Evolutionary conservation across 2,888 invertebrate genomes (phyloP), one percentile per base, ranked within the genome.

Genomic region (Lobophora halterata): DNA sequence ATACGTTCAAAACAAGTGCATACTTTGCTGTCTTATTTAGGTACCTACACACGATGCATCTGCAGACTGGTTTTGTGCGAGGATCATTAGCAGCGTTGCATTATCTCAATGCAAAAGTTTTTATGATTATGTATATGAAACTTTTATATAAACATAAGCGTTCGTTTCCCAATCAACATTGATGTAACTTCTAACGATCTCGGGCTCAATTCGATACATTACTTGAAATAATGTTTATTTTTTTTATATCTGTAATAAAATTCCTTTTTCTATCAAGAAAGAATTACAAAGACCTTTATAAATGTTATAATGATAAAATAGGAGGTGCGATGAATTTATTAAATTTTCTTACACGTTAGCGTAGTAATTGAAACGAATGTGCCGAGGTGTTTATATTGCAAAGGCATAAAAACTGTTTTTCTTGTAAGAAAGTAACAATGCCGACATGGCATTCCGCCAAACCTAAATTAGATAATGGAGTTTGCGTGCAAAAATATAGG

Each of bases 381-480:
- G 68, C 56, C 72, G 65, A 71, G 74, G 73, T 78, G 76, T 78
- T 76, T 76, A 75, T 72, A 75, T 71, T 76, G 77, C 76, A 76
- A 79, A 78, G 65, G 67, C 79, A 78, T 76, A 78, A 80, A 76
- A 83, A 79, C 70, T 71, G 74, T 73, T 77, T 77, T 78, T 76
- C 75, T 71, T 61, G 59, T 65, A 77, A 75, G 74, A 80, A 82
- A 78, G 78, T 77, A 81, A 81, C 78, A 81, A 74, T 77, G 67
- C 75, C 75, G 76, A 79, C 76, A 78, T 86, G 86, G 86, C 85
- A 81, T 80, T 79, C 78, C 75, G 82, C 85, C 86, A 86, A 81
- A 82, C 85, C 85, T 81, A 87, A 87, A 87, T 87, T 87, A 87
- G 85, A 86, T 87, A 87, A 87, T 87, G 86, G 86, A 86, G 81